Conservation (phyloP, 64 coral and sea anemone species). For the Pachyseris speciosa region DNA sequence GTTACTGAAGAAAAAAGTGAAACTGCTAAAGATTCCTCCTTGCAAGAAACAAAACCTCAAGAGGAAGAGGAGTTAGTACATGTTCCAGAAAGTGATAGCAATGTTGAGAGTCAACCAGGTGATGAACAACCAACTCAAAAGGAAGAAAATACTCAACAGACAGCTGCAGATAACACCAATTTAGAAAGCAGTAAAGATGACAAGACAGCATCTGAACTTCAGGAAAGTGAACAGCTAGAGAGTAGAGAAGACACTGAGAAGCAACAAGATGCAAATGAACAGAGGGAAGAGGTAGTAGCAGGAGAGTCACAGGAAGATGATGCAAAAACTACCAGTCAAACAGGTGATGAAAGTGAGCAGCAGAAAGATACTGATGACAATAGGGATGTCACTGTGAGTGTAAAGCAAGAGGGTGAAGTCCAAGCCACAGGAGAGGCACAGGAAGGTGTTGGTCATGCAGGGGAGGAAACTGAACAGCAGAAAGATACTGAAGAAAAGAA, state of each 20-base stretch:
- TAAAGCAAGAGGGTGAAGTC: background rate
- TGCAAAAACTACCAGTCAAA: background rate
- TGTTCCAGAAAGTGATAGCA: background rate
- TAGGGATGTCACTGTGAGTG: background rate
- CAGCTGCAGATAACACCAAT: constrained; percentile 23
- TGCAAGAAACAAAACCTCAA: background rate
- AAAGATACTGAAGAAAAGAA: background rate
- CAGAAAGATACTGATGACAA: background rate
- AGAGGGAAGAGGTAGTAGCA: background rate
- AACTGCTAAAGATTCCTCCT: background rate
- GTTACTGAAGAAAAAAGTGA: background rate
- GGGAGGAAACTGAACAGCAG: background rate
- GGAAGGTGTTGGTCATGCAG: background rate
- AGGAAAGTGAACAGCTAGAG: background rate
- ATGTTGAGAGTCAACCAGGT: background rate
- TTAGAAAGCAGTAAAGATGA: background rate
- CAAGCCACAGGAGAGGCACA: background rate
- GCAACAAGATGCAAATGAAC: constrained; percentile 34
- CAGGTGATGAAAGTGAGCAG: background rate
- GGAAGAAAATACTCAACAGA: background rate
- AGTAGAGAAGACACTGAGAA: background rate
- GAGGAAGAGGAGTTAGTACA: background rate
- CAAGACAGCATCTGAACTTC: constrained; percentile 6
- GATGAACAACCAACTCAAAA: background rate
- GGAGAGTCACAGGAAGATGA: background rate